Evolutionary conservation across 1,140 invertebrate genomes (phyloP).

Genomic region (Hylaeus volcanicus): DNA sequence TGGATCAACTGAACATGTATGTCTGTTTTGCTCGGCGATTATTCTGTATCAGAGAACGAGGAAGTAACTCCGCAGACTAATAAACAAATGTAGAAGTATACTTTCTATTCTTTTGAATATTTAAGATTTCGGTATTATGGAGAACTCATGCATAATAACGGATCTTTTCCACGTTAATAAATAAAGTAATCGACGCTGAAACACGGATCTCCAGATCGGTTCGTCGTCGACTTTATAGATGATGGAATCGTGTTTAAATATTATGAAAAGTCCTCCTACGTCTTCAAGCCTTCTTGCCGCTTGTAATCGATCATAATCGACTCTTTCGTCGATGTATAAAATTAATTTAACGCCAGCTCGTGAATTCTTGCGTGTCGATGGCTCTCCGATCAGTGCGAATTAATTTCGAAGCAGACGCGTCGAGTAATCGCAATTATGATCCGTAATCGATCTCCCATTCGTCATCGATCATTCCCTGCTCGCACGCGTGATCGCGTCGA

Average conservation of each 20-base stretch:
- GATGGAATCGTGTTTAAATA: neutral
- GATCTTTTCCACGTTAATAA: neutral
- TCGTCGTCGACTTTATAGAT: neutral
- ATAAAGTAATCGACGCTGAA: neutral
- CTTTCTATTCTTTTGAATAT: too few species aligned
- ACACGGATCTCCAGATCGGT: neutral
- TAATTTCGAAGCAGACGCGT: conserved; percentile 28
- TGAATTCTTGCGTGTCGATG: conserved; percentile 40
- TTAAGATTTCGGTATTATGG: too few species aligned
- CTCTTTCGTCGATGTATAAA: conserved; percentile 9
- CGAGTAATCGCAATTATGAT: conserved; percentile 41
- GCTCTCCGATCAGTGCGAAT: conserved; percentile 6
- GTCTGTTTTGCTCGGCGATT: too few species aligned
- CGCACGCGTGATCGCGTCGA: neutral
- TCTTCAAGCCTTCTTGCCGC: neutral
- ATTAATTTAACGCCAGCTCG: conserved; percentile 52
- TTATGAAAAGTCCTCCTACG: neutral
- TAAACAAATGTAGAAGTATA: too few species aligned
- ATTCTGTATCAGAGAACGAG: too few species aligned
- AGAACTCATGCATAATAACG: too few species aligned
- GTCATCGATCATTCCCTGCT: conserved; percentile 28
- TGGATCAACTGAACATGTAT: too few species aligned
- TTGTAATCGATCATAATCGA: conserved; percentile 36
- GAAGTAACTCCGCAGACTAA: too few species aligned
- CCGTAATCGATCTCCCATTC: conserved; percentile 25